A percentile compares a stretch with the other conserved stretches of the same genome.
Evolutionary conservation across 2,888 invertebrate species (phyloP).

Genomic region (Hedychridium roseum): DNA sequence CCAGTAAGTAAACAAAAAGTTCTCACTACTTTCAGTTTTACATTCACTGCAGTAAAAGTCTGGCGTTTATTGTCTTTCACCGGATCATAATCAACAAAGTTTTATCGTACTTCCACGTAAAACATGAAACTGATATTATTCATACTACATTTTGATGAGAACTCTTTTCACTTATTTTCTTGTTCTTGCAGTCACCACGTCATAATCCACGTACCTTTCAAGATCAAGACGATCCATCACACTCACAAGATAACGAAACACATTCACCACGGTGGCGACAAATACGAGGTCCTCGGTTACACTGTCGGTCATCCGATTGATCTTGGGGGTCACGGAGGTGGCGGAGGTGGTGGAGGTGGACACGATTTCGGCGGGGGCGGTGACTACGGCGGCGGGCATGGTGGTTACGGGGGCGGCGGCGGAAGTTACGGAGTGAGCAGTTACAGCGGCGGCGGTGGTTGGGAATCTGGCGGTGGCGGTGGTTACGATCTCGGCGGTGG

Average conservation of each 20-base stretch:
- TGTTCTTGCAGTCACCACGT: constrained; percentile 68
- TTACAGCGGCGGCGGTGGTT: constrained; percentile 38
- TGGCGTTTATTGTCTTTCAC: too few species aligned
- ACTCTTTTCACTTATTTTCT: not conserved
- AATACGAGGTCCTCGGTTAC: constrained; percentile 75
- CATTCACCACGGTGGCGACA: constrained; percentile 71
- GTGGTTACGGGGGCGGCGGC: constrained; percentile 23
- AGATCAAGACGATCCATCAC: constrained; percentile 79
- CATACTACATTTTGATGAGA: too few species aligned
- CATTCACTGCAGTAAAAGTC: not conserved
- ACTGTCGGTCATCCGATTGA: constrained; percentile 70
- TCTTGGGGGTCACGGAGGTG: constrained; percentile 61
- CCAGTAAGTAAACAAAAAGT: constrained; percentile 41
- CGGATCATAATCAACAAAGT: too few species aligned
- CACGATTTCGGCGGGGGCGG: constrained; percentile 30
- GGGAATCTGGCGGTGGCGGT: constrained; percentile 26
- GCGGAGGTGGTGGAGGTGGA: constrained; percentile 27
- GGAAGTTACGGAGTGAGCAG: constrained; percentile 53
- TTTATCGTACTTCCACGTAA: too few species aligned
- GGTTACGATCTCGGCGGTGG: constrained; percentile 31
- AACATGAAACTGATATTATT: too few species aligned
- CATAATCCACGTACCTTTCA: constrained; percentile 81
- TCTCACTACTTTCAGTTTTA: constrained; percentile 5
- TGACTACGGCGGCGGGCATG: constrained; percentile 17
- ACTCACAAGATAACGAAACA: constrained; percentile 82